These are phyloP conservation scores for Pachypeltis micranthus DNA, from an alignment of 1,140 invertebrate species.

Conservation along the genomic window DNA sequence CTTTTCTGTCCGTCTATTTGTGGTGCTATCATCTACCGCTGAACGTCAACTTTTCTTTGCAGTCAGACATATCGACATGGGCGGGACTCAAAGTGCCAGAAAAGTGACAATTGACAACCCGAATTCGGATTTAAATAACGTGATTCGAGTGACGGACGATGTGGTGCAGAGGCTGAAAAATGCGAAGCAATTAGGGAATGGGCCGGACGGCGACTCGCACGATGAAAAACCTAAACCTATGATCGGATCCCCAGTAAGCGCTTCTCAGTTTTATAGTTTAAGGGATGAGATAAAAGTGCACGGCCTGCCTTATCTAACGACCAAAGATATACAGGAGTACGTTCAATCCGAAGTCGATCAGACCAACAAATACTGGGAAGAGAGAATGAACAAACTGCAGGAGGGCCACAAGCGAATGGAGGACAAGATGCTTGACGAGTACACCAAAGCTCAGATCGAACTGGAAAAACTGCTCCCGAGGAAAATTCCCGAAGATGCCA, in stretches of 20 bases:
- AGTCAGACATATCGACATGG: background rate
- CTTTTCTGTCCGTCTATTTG: background rate
- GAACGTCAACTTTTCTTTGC: no score
- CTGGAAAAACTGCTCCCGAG: background rate
- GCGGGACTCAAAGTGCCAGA: background rate
- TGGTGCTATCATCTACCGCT: background rate
- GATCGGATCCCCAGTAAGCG: background rate
- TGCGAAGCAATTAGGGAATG: background rate
- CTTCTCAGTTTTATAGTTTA: background rate
- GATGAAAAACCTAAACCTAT: background rate
- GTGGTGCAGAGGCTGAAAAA: background rate
- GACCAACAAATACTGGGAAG: background rate
- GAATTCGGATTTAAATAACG: background rate
- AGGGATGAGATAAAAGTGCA: background rate
- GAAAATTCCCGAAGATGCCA: background rate
- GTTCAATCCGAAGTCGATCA: background rate
- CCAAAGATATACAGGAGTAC: conserved; percentile 3
- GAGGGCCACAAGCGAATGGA: background rate
- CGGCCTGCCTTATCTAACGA: conserved; percentile 2
- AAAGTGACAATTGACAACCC: background rate
- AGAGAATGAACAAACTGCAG: background rate
- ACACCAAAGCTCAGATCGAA: conserved; percentile 3
- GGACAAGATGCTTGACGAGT: background rate
- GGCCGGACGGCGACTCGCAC: background rate
- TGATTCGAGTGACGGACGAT: background rate